Conservation (phyloP, 2,797 vertebrate species). For the Alauda arvensis region DNA sequence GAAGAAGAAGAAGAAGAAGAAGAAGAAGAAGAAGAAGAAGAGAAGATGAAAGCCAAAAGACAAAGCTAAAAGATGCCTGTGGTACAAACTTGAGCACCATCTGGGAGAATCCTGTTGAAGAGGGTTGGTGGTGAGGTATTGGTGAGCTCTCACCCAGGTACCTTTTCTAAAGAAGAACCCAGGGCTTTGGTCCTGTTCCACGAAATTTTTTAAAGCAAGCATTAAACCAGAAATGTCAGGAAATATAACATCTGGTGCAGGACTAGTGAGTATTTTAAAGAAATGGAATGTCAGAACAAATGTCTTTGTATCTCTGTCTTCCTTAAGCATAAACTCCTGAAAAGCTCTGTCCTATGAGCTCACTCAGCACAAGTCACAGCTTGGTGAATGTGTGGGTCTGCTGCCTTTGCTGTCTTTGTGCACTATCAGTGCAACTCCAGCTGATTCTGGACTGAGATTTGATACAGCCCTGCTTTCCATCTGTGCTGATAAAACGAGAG, state of each 20-base stretch:
- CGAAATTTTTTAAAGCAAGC: neutral
- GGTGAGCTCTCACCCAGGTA: neutral
- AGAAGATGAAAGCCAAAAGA: neutral
- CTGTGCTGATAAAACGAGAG: constrained; percentile 27
- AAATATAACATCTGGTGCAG: neutral
- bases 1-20: neutral
- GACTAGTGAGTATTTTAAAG: constrained; percentile 25
- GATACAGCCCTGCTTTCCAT: constrained; percentile 32
- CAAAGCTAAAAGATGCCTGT: neutral
- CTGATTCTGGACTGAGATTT: constrained; percentile 56
- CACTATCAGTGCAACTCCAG: constrained; percentile 14
- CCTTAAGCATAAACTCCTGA: constrained; percentile 10
- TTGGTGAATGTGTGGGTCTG: neutral
- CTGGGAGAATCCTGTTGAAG: fast-evolving
- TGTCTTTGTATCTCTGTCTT: constrained; percentile 4
- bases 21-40: neutral
- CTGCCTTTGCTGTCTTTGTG: constrained; percentile 19
- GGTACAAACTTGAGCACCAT: neutral
- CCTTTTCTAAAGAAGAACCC: neutral
- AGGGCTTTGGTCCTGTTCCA: neutral
- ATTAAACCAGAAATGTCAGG: neutral
- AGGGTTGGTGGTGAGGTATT: neutral
- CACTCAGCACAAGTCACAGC: neutral
- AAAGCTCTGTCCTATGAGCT: neutral
- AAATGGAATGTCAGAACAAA: constrained; percentile 19